phyloP scores from a whole-genome alignment of 2,113 vertebrate species.

The Lagopus muta region DNA sequence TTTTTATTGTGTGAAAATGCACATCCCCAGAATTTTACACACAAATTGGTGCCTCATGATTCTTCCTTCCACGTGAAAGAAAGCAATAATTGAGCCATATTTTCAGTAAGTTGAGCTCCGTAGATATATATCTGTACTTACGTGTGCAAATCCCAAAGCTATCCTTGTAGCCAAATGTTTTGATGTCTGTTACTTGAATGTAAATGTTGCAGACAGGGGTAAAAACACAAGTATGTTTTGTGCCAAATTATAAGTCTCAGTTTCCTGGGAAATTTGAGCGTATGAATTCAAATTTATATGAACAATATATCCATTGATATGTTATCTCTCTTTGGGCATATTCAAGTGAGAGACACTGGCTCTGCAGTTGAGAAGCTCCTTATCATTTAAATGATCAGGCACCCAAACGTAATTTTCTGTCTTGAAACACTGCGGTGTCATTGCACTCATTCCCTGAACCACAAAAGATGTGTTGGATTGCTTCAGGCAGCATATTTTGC shows the following conservation, averaged over 20 bases:
- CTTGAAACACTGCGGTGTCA: neutral
- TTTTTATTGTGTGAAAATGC: neutral
- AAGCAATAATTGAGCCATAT: neutral
- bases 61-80: neutral
- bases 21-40: neutral
- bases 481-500: neutral
- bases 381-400: neutral
- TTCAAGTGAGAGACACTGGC: neutral
- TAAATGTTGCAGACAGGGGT: neutral
- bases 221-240: neutral
- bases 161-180: neutral
- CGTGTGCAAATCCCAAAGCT: constrained; percentile 1
- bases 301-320: neutral
- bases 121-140: neutral
- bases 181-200: neutral
- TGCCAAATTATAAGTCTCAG: neutral
- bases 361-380: neutral
- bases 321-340: neutral
- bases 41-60: neutral
- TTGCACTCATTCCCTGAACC: neutral
- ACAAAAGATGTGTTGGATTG: neutral
- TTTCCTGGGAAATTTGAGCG: neutral
- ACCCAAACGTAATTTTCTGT: neutral
- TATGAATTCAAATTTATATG: neutral
- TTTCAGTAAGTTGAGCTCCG: neutral